Conservation (phyloP, 2,797 vertebrate genomes). For the Emydoidea blandingii region DNA sequence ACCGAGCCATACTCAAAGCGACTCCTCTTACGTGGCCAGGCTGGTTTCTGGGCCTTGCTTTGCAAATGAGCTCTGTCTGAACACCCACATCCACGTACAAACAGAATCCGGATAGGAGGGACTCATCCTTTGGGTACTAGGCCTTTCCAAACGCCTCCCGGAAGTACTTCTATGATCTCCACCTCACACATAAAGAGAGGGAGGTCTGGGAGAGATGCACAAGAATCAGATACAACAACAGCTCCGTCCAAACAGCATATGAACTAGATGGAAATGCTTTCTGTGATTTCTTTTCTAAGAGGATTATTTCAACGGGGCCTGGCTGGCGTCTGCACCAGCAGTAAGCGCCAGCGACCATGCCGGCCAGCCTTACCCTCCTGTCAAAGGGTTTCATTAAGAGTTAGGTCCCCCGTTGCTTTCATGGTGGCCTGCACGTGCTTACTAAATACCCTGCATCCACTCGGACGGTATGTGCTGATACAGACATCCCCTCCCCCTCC, state of each 20-base stretch:
- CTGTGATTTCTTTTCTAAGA: conserved; percentile 74
- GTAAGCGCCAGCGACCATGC: conserved; percentile 38
- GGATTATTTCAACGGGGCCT: conserved; percentile 76
- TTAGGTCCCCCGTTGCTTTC: conserved; percentile 61
- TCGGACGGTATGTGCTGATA: conserved; percentile 74
- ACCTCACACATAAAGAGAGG: not conserved
- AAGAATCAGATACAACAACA: not conserved
- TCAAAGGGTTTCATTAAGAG: conserved; percentile 72
- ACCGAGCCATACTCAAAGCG: not conserved
- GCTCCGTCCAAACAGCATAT: not conserved
- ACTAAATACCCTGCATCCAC: conserved; percentile 33
- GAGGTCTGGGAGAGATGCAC: not conserved
- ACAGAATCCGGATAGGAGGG: not conserved
- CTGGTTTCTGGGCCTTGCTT: not conserved
- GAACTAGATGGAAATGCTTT: conserved; percentile 57
- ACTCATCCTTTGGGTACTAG: not conserved
- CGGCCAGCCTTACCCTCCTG: conserved; percentile 61
- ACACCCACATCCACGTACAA: not conserved
- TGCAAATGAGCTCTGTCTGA: not conserved
- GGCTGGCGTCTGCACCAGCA: conserved; percentile 60
- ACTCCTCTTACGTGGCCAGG: not conserved
- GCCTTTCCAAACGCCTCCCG: not conserved
- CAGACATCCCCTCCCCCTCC: conserved; percentile 64
- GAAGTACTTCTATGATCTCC: not conserved
- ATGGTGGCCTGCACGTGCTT: conserved; percentile 55